phyloP scores from a whole-genome alignment of 2,888 invertebrate genomes.

The Punctoribates punctum region DNA sequence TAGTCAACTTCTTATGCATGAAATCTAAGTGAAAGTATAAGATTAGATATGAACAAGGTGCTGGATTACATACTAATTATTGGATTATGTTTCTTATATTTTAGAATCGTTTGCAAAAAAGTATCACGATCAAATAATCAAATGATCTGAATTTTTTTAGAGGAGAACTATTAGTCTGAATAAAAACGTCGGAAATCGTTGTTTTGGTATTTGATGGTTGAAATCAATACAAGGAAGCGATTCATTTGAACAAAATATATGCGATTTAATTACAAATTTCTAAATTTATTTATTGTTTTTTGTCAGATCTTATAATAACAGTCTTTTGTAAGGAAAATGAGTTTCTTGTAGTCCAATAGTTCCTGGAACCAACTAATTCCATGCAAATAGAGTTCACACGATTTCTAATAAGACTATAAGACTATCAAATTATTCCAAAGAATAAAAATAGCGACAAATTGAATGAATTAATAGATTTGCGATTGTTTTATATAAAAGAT shows the following conservation, averaged over 20 bases:
- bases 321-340: not conserved
- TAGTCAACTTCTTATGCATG: no score
- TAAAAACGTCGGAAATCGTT: no score
- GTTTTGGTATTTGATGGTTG: not conserved
- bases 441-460: not conserved
- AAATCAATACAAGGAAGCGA: constrained; percentile 9
- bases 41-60: no score
- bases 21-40: no score
- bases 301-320: constrained; percentile 11
- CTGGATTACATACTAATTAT: no score
- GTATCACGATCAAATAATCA: no score
- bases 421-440: not conserved
- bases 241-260: not conserved
- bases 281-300: not conserved
- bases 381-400: not conserved
- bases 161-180: no score
- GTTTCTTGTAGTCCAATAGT: not conserved
- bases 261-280: not conserved
- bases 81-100: no score
- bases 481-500: not conserved
- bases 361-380: not conserved
- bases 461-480: not conserved
- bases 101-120: no score
- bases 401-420: not conserved
- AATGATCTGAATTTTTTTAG: no score